These are phyloP conservation scores for Zaprionus gabonicus DNA, from an alignment of 1,140 invertebrate species.

Conservation along the genomic window DNA sequence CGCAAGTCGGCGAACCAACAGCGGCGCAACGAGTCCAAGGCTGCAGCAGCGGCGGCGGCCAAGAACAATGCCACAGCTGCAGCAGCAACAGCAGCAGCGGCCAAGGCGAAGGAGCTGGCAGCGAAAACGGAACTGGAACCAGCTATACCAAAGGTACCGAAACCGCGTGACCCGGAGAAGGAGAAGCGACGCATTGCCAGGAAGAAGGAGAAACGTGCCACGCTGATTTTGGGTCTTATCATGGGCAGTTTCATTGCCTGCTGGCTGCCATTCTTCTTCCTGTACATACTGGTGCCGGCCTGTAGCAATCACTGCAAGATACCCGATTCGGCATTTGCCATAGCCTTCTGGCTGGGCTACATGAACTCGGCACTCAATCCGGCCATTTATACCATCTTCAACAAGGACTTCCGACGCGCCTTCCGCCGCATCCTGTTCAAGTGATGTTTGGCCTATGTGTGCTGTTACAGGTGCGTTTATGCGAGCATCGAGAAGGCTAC, in stretches of 20 bases:
- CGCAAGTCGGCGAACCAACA: slow-evolving; percentile 86
- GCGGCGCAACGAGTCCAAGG: slow-evolving; percentile 83
- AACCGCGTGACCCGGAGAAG: slow-evolving; percentile 94
- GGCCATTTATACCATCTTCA: slow-evolving; percentile 99
- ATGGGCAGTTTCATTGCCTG: slow-evolving; percentile 99
- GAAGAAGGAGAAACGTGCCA: slow-evolving; percentile 98
- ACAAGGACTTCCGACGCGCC: slow-evolving; percentile 98
- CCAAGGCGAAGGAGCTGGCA: slow-evolving; percentile 74
- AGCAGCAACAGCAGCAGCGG: slow-evolving; percentile 29
- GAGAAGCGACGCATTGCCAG: slow-evolving; percentile 97
- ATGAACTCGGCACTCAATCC: slow-evolving; percentile 99
- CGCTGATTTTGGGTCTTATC: slow-evolving; percentile 97
- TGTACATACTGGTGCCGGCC: slow-evolving; percentile 94
- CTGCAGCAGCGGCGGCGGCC: slow-evolving; percentile 64
- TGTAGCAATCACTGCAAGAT: slow-evolving; percentile 90
- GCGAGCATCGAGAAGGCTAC: slow-evolving; percentile 84
- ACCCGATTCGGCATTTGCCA: slow-evolving; percentile 93
- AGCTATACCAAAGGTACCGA: slow-evolving; percentile 88
- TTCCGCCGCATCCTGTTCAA: slow-evolving; percentile 98
- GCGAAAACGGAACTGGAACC: slow-evolving; percentile 86
- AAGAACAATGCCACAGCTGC: slow-evolving; percentile 49
- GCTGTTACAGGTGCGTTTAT: slow-evolving; percentile 88
- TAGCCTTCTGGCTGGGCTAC: slow-evolving; percentile 99
- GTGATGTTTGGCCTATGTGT: slow-evolving; percentile 93
- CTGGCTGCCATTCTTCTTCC: slow-evolving; percentile 99